A percentile compares a stretch with the other conserved stretches of the same genome.
phyloP scores from a whole-genome alignment of 2,888 invertebrate species.

The Drosophila atroscutellata region DNA sequence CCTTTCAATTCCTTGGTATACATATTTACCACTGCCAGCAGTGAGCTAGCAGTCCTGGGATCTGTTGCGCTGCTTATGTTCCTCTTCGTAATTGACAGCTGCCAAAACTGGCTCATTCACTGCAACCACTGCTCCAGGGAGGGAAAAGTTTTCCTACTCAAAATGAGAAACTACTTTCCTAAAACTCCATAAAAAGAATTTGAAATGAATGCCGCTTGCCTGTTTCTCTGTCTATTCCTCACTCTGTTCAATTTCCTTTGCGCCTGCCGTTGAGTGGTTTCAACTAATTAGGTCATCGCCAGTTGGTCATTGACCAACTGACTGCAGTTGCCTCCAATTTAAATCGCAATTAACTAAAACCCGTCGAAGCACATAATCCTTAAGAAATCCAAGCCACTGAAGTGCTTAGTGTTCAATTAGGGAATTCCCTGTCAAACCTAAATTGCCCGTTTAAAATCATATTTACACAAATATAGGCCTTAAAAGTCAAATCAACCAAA shows the following conservation, averaged over 20 bases:
- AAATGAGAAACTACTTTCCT: constrained; percentile 44
- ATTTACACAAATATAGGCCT: neutral
- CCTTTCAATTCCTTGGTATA: constrained; percentile 41
- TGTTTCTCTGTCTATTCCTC: constrained; percentile 8
- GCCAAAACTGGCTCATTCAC: constrained; percentile 3
- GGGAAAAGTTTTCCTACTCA: constrained; percentile 21
- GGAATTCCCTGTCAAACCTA: neutral
- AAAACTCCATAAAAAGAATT: constrained; percentile 64
- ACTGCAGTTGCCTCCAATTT: constrained; percentile 55
- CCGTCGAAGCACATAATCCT: constrained; percentile 49
- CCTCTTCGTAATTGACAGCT: constrained; percentile 41
- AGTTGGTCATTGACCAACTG: constrained; percentile 71
- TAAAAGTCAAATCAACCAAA: neutral
- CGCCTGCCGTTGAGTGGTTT: constrained; percentile 14
- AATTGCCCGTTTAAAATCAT: too few relatives aligned
- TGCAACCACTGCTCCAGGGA: constrained; percentile 14
- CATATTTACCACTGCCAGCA: neutral
- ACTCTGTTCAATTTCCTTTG: neutral
- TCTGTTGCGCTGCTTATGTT: neutral
- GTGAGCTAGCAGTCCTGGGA: neutral
- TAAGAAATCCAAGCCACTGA: constrained; percentile 37
- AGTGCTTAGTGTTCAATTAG: constrained; percentile 28
- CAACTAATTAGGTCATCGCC: constrained; percentile 64
- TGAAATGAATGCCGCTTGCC: constrained; percentile 56
- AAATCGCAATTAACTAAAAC: constrained; percentile 67